A percentile compares a stretch with the other conserved stretches of the same genome.
These are phyloP conservation scores for Hemibates koningsi DNA, from an alignment of 2,113 vertebrate genomes.

Conservation along the genomic window DNA sequence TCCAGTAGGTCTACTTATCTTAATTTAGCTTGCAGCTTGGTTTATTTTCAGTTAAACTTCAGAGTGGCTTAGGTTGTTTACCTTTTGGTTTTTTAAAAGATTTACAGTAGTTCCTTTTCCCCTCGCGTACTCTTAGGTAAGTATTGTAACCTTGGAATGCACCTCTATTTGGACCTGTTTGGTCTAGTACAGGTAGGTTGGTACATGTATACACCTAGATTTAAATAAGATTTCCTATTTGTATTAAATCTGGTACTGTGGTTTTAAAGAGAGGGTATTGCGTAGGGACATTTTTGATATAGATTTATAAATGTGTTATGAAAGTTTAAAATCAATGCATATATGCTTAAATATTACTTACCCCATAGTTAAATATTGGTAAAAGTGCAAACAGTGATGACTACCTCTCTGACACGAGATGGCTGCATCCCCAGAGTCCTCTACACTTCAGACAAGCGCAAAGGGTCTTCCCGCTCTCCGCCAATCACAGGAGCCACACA, in stretches of 20 bases:
- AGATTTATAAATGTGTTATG: not conserved
- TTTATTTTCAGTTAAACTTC: not conserved
- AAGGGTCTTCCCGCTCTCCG: not conserved
- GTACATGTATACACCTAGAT: not conserved
- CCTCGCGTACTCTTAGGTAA: not conserved
- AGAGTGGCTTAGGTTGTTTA: not conserved
- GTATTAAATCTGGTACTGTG: not conserved
- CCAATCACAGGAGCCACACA: constrained; percentile 7
- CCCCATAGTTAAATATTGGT: not conserved
- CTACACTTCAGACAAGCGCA: not conserved
- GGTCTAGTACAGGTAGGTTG: not conserved
- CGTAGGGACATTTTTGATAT: not conserved
- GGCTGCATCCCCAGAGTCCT: constrained; percentile 43
- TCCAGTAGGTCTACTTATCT: not conserved
- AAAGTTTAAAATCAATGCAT: not conserved
- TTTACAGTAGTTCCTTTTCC: not conserved
- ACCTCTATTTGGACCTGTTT: not conserved
- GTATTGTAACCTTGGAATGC: not conserved
- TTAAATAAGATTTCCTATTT: not conserved
- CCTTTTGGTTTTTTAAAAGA: not conserved
- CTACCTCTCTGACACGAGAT: constrained; percentile 20
- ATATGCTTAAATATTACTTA: not conserved
- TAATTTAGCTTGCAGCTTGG: not conserved
- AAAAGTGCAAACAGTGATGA: not conserved
- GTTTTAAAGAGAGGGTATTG: not conserved